phyloP scores from a whole-genome alignment of 2,113 vertebrate species.

The Cervus canadensis region DNA sequence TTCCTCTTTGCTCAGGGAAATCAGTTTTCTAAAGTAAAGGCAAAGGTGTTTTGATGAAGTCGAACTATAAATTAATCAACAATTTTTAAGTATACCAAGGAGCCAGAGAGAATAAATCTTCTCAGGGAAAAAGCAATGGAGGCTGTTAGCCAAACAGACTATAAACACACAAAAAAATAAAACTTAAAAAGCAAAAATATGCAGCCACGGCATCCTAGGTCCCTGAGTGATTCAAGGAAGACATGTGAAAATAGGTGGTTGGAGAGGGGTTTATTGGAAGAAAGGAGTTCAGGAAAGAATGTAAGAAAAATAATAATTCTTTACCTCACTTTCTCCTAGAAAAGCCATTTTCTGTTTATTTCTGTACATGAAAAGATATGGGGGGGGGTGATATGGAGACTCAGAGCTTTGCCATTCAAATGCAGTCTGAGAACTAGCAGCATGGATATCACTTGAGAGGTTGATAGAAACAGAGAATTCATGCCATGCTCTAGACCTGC shows the following conservation, averaged over 20 bases:
- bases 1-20: background rate
- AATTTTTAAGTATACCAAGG: background rate
- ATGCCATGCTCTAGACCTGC: background rate
- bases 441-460: background rate
- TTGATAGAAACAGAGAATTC: background rate
- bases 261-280: background rate
- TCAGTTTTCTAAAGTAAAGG: background rate
- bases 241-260: rapidly evolving
- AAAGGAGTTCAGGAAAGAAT: background rate
- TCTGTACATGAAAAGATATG: background rate
- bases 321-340: background rate
- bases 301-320: background rate
- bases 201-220: background rate
- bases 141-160: background rate
- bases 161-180: background rate
- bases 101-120: background rate
- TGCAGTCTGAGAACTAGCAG: background rate
- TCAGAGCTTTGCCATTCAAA: background rate
- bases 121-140: background rate
- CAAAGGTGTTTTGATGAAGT: background rate
- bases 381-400: background rate
- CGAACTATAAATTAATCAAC: background rate
- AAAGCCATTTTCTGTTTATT: background rate
- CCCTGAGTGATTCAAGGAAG: background rate
- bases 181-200: background rate